Evolutionary conservation across 2,113 vertebrate genomes (phyloP).

Genomic region (Lycocorax pyrrhopterus): DNA sequence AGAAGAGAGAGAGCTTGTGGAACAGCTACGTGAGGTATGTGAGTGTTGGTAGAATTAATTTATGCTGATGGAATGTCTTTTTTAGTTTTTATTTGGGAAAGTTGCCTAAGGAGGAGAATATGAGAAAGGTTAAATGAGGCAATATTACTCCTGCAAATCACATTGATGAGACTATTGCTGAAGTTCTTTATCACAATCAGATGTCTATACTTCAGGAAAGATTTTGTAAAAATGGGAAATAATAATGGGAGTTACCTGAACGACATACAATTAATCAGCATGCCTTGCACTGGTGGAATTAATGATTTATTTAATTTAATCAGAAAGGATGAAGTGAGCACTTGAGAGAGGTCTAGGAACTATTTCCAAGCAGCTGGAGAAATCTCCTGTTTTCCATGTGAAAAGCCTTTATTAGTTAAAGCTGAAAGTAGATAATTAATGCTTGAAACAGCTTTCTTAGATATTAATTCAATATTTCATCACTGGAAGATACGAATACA

Average conservation of each 20-base stretch:
- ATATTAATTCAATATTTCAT: background rate
- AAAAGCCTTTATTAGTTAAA: background rate
- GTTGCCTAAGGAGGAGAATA: background rate
- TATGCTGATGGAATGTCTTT: background rate
- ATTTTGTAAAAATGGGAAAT: background rate
- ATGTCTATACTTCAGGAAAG: background rate
- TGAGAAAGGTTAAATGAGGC: background rate
- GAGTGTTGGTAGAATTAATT: background rate
- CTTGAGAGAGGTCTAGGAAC: background rate
- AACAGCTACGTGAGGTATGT: slow-evolving; percentile 84
- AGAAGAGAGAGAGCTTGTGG: slow-evolving; percentile 80
- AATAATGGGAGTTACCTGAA: background rate
- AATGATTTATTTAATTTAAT: background rate
- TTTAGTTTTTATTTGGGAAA: background rate
- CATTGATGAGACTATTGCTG: background rate
- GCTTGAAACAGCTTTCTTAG: background rate
- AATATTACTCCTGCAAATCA: background rate
- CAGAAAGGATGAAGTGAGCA: background rate
- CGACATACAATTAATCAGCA: background rate
- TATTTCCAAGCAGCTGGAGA: background rate
- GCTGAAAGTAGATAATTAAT: background rate
- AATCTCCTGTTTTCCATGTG: background rate
- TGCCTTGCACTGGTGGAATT: background rate
- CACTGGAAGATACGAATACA: background rate
- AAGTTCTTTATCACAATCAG: background rate